Evolutionary conservation across 1,140 invertebrate genomes (phyloP).

Genomic region (Bombus superbus): DNA sequence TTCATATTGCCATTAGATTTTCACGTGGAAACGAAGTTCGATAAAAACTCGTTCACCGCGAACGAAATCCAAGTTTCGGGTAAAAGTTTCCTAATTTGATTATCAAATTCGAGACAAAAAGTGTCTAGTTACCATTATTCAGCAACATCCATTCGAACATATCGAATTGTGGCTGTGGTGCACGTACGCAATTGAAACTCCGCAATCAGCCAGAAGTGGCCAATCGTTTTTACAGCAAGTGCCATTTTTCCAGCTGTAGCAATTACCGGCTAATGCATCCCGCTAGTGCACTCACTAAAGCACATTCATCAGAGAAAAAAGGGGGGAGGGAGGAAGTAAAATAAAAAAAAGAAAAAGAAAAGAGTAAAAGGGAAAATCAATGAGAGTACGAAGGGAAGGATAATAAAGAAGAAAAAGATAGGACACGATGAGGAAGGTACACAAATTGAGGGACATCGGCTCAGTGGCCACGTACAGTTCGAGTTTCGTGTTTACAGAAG

Average conservation of each 20-base stretch:
- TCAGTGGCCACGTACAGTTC: neutral
- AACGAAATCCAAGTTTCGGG: neutral
- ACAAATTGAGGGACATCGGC: neutral
- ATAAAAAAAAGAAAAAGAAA: neutral
- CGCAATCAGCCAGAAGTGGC: constrained; percentile 25
- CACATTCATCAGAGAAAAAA: no score
- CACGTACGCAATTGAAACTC: constrained; percentile 3
- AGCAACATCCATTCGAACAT: neutral
- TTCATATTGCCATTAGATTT: neutral
- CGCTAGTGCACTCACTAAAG: neutral
- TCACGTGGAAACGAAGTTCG: neutral
- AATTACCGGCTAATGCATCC: constrained; percentile 30
- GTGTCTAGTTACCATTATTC: neutral
- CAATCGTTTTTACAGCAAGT: constrained; percentile 17
- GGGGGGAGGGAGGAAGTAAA: neutral
- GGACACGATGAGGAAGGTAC: neutral
- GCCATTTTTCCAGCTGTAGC: constrained; percentile 19
- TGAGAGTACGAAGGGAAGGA: neutral
- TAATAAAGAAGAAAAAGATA: neutral
- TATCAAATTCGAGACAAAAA: neutral
- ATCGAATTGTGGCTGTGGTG: neutral
- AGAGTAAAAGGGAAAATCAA: neutral
- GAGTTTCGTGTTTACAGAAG: constrained; percentile 14
- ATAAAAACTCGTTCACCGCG: neutral
- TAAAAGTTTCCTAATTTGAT: neutral